A percentile compares a stretch with the other conserved stretches of the same genome.
phyloP scores from a whole-genome alignment of 2,113 vertebrate genomes.

The Gadus macrocephalus region DNA sequence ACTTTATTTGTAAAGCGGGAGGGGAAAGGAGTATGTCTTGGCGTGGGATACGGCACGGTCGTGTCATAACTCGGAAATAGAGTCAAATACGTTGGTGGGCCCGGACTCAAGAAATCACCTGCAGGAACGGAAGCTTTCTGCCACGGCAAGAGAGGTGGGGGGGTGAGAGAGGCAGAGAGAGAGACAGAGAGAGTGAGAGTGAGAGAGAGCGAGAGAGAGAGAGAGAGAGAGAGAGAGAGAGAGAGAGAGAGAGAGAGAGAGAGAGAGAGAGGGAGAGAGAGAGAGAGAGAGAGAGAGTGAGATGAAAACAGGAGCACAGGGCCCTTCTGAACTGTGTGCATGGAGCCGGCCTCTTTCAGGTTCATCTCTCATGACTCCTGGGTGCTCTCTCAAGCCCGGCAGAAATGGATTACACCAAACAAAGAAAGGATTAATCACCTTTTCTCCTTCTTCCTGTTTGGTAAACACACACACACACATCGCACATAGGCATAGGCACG shows the following conservation, averaged over 20 bases:
- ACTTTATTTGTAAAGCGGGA: no score
- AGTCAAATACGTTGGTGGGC: slow-evolving; percentile 35
- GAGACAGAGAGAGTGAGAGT: slow-evolving; percentile 14
- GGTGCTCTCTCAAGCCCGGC: slow-evolving; percentile 61
- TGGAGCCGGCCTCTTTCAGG: slow-evolving; percentile 60
- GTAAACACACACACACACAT: slow-evolving; percentile 52
- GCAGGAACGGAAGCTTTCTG: slow-evolving; percentile 46
- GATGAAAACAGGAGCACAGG: slow-evolving; percentile 31
- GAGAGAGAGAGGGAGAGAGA: slow-evolving; percentile 1
- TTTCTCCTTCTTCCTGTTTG: slow-evolving; percentile 56
- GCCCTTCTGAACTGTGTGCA: slow-evolving; percentile 59
- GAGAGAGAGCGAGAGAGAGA: slow-evolving; percentile 16
- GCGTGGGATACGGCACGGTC: slow-evolving; percentile 38
- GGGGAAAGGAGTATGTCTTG: slow-evolving; percentile 14
- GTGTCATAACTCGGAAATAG: slow-evolving; percentile 46
- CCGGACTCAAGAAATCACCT: slow-evolving; percentile 60
- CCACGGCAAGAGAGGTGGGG: slow-evolving; percentile 26
- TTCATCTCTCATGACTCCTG: slow-evolving; percentile 70
- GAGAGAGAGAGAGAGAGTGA: slow-evolving; percentile 46
- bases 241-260: slow-evolving; percentile 21
- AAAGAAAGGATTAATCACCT: slow-evolving; percentile 68
- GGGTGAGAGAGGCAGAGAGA: slow-evolving; percentile 43
- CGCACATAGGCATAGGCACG: slow-evolving; percentile 26
- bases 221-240: slow-evolving; percentile 32
- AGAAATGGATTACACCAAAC: slow-evolving; percentile 64